Evolutionary conservation across 2,797 vertebrate species (phyloP), one percentile per base, ranked within the genome.

Genomic region (Melanogrammus aeglefinus): DNA sequence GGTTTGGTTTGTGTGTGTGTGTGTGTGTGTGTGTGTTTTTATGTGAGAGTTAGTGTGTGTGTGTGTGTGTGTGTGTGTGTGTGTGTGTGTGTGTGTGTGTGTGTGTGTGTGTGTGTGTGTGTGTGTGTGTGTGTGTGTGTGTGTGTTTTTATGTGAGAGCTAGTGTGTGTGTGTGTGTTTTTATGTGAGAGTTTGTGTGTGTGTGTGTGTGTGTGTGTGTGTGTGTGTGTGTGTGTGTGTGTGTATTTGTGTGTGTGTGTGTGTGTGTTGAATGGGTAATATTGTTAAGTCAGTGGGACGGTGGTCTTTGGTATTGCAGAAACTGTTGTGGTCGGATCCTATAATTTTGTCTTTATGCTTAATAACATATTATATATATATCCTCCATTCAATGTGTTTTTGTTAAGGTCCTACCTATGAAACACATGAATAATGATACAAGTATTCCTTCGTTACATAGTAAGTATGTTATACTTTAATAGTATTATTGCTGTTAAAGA

Each of bases 81-180:
- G 31, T 33, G 2, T 33, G 2, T 33, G 0, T 33, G 2, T 33
- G 3, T 3, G 31, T 3, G 31, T 33, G 31, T 3, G 31, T 33
- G 31, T 33, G 38, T 41, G 41, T 44, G 74, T 77, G 82, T 83
- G 78, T 76, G 82, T 77, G 76, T 33, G 79, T 76, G 78, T 70
- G 80, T 51, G 69, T 75, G 57, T 44, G 7, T 31, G 1, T 44
- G 74, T 78, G 83, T 83, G 78, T 76, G 82, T 78, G 76, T 33
- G 79, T 76, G 78, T 70, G 80, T 51, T 29, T 29, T 29, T 2
- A 29, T 29, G 29, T 29, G 29, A 29, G 29, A 29, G 31, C 1
- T 1, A 1, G 69, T 75, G 57, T 44, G 36, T 31, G 29, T 31
- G 29, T 31, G 29, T 31, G 29, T 31, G 29, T 31, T 1, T 31